Conservation (phyloP, 2,888 invertebrate genomes). For the Atrina japonica region DNA sequence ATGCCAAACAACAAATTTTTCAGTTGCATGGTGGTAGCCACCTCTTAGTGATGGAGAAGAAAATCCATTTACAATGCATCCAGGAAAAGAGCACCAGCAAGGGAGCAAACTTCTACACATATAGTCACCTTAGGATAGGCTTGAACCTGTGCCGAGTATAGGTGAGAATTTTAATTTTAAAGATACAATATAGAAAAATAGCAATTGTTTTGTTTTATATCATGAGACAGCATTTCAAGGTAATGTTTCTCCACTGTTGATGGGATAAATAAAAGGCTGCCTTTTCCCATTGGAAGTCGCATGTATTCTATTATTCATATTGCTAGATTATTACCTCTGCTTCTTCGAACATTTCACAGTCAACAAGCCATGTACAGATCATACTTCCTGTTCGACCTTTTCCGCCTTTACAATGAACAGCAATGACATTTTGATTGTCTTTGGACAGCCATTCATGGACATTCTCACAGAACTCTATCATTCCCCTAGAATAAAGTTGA, state of each 20-base stretch:
- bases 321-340: slow-evolving; percentile 80
- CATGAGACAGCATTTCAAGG: background rate
- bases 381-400: slow-evolving; percentile 83
- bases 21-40: no score
- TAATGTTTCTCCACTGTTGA: background rate
- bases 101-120: no score
- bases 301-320: no score
- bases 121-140: no score
- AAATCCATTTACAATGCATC: no score
- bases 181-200: no score
- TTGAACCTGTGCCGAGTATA: no score
- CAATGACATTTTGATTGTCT: slow-evolving; percentile 81
- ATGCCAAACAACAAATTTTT: no score
- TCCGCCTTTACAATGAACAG: slow-evolving; percentile 83
- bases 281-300: no score
- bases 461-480: slow-evolving; percentile 80
- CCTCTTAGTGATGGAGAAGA: no score
- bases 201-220: background rate
- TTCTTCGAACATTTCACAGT: slow-evolving; percentile 81
- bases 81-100: no score
- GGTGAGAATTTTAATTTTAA: background rate
- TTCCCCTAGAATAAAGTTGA: slow-evolving; percentile 76
- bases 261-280: no score
- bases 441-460: slow-evolving; percentile 80
- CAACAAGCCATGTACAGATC: slow-evolving; percentile 82